A percentile compares a stretch with the other conserved stretches of the same genome.
Conservation (phyloP, 2,113 vertebrate species). For the Eulacestoma nigropectus region DNA sequence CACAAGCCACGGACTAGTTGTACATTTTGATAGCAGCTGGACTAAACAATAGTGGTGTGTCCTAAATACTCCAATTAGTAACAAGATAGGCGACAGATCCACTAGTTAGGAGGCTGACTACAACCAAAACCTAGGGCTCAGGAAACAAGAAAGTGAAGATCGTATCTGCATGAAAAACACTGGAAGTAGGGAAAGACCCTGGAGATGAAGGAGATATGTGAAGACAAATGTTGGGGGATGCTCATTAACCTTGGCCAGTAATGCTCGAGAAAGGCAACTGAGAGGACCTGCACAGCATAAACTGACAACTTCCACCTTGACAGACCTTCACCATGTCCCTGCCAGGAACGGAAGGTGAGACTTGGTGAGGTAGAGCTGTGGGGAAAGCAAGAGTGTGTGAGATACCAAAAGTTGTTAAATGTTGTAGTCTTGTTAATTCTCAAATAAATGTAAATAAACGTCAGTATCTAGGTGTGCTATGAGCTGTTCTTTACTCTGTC, state of each 20-base stretch:
- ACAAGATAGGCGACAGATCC: neutral
- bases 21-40: neutral
- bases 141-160: neutral
- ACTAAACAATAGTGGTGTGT: neutral
- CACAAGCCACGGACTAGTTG: neutral
- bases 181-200: neutral
- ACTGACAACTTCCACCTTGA: neutral
- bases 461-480: neutral
- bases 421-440: neutral
- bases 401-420: neutral
- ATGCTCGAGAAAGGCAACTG: neutral
- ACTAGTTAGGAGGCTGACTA: neutral
- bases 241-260: neutral
- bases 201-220: neutral
- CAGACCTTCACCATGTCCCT: neutral
- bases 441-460: neutral
- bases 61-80: neutral
- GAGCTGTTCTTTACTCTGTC: neutral
- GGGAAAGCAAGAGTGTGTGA: neutral
- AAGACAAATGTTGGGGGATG: neutral
- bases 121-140: neutral
- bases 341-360: neutral
- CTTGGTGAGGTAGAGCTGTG: neutral
- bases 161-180: neutral
- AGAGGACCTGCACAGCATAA: neutral